phyloP scores from a whole-genome alignment of 2,113 vertebrate genomes.

The Sander lucioperca region DNA sequence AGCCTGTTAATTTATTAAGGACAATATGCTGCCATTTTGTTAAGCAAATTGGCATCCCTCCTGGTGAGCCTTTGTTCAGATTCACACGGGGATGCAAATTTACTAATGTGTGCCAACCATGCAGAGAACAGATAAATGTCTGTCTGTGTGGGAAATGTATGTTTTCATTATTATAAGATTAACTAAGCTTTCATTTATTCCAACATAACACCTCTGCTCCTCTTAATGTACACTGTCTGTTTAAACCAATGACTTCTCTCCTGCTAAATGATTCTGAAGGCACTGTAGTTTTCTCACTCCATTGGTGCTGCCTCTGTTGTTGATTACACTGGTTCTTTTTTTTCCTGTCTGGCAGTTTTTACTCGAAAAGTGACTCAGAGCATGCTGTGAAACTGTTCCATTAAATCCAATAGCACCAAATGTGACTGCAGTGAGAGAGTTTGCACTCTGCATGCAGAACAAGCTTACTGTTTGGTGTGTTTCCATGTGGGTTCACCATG shows the following conservation, averaged over 20 bases:
- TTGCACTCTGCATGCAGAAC: slow-evolving; percentile 14
- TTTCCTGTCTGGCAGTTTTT: slow-evolving; percentile 8
- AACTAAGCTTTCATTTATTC: slow-evolving; percentile 24
- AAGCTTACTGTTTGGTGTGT: slow-evolving; percentile 8
- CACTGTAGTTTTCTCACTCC: slow-evolving; percentile 29
- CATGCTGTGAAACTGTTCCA: slow-evolving; percentile 49
- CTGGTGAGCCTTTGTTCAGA: background rate
- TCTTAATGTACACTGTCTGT: slow-evolving; percentile 21
- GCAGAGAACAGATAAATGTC: background rate
- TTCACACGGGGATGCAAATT: background rate
- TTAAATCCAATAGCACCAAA: slow-evolving; percentile 40
- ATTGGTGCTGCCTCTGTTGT: slow-evolving; percentile 24
- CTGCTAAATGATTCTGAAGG: slow-evolving; percentile 35
- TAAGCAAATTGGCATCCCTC: background rate
- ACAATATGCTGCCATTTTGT: background rate
- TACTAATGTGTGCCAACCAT: background rate
- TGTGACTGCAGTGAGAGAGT: slow-evolving; percentile 37
- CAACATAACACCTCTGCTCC: slow-evolving; percentile 14
- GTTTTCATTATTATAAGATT: slow-evolving; percentile 9
- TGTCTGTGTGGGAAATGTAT: background rate
- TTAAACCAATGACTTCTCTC: slow-evolving; percentile 15
- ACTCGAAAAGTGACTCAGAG: slow-evolving; percentile 1
- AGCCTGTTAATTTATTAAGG: background rate
- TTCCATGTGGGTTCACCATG: slow-evolving; percentile 1
- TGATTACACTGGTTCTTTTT: slow-evolving; percentile 9